Conservation (phyloP, 2,888 invertebrate genomes). For the Diabrotica balteata region DNA sequence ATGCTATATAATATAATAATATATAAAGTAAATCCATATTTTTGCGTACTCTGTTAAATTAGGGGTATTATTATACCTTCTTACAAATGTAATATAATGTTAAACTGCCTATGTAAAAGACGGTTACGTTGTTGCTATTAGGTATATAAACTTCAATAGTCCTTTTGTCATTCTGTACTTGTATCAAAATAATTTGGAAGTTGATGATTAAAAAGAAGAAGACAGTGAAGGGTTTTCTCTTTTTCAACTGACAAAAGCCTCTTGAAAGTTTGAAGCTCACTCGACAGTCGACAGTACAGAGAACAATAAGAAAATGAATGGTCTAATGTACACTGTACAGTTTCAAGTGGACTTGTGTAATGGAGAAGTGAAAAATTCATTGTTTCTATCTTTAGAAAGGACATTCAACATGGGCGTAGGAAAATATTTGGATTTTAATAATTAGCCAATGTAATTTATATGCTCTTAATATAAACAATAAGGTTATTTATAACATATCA, state of each 20-base stretch:
- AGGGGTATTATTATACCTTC: too few relatives aligned
- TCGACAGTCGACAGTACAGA: conserved; percentile 29
- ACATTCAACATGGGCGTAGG: conserved; percentile 8
- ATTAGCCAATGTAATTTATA: too few relatives aligned
- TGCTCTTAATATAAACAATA: too few relatives aligned
- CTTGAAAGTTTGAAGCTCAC: conserved; percentile 28
- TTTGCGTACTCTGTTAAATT: too few relatives aligned
- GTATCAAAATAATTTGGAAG: conserved; percentile 19
- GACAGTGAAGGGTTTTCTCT: conserved; percentile 24
- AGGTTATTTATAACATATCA: too few relatives aligned
- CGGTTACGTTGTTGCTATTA: too few relatives aligned
- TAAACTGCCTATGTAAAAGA: too few relatives aligned
- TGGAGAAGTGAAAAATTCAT: conserved; percentile 33
- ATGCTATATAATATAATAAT: too few relatives aligned
- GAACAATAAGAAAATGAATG: conserved; percentile 46
- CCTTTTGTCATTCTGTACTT: too few relatives aligned
- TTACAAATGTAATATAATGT: too few relatives aligned
- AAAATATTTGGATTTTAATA: not conserved
- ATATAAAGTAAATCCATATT: too few relatives aligned
- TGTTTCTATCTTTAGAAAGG: conserved; percentile 17
- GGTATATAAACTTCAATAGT: too few relatives aligned
- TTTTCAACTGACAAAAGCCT: conserved; percentile 33
- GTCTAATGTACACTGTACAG: conserved; percentile 44
- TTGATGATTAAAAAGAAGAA: conserved; percentile 29
- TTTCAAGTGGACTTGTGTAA: conserved; percentile 29